phyloP scores from a whole-genome alignment of 2,888 invertebrate genomes.

The Lasioglossum marginatum region DNA sequence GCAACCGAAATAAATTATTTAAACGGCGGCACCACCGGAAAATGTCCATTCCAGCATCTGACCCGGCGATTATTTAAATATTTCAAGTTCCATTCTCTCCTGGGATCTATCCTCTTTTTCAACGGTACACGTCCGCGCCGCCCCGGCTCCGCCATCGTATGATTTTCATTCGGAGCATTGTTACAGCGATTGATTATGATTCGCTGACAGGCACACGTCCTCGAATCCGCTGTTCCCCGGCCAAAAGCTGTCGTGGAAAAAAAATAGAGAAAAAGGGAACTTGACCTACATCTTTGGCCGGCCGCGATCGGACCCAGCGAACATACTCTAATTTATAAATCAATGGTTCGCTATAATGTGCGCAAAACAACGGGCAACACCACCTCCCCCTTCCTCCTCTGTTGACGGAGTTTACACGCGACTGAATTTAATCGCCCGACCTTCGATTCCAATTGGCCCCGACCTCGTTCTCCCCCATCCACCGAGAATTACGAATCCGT shows the following conservation, averaged over 20 bases:
- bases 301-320: slow-evolving; percentile 28
- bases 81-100: slow-evolving; percentile 24
- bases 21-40: slow-evolving; percentile 33
- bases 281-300: slow-evolving; percentile 47
- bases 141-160: neutral
- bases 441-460: slow-evolving; percentile 49
- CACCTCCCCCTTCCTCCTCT: neutral
- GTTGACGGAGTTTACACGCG: slow-evolving; percentile 35
- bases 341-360: slow-evolving; percentile 50
- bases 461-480: slow-evolving; percentile 36
- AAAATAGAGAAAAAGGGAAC: slow-evolving; percentile 4
- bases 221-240: slow-evolving; percentile 25
- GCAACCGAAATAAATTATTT: slow-evolving; percentile 51
- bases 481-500: slow-evolving; percentile 25
- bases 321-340: slow-evolving; percentile 54
- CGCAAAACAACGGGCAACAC: slow-evolving; percentile 38
- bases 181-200: slow-evolving; percentile 32
- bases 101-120: slow-evolving; percentile 22
- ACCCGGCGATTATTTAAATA: slow-evolving; percentile 51
- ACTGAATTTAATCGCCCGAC: slow-evolving; percentile 43
- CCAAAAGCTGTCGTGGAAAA: slow-evolving; percentile 44
- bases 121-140: neutral
- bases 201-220: slow-evolving; percentile 20
- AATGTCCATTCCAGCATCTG: slow-evolving; percentile 30
- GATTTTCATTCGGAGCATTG: slow-evolving; percentile 13